phyloP scores from a whole-genome alignment of 1,140 invertebrate genomes.

The Rhynchophorus ferrugineus region DNA sequence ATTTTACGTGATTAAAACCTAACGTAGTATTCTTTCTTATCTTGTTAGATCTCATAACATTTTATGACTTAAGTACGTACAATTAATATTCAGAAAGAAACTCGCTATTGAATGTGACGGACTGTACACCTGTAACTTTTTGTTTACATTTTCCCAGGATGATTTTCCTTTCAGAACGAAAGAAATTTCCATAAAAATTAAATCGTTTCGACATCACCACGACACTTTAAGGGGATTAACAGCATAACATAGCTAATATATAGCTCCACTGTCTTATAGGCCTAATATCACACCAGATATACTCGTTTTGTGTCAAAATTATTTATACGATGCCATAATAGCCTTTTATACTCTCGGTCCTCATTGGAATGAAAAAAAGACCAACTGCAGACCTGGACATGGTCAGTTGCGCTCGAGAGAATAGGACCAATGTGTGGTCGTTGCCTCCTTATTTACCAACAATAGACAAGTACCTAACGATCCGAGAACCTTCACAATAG shows the following conservation, averaged over 20 bases:
- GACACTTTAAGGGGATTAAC: not conserved
- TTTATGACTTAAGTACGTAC: too few relatives aligned
- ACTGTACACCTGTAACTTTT: too few relatives aligned
- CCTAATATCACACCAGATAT: not conserved
- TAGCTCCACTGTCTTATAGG: not conserved
- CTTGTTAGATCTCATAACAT: too few relatives aligned
- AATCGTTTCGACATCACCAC: not conserved
- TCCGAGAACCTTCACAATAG: conserved; percentile 8
- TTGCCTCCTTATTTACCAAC: conserved; percentile 16
- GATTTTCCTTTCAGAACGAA: not conserved
- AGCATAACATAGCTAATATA: not conserved
- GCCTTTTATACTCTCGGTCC: conserved; percentile 10
- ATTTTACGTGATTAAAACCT: too few relatives aligned
- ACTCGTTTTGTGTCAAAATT: not conserved
- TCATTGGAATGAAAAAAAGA: conserved; percentile 3
- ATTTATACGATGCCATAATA: conserved; percentile 6
- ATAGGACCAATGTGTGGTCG: conserved; percentile 20
- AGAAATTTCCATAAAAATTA: not conserved
- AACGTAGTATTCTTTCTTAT: too few relatives aligned
- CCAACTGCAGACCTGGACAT: conserved; percentile 4
- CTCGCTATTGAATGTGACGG: too few relatives aligned
- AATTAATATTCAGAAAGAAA: too few relatives aligned
- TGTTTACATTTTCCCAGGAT: not conserved
- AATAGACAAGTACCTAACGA: conserved; percentile 12
- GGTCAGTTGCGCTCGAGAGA: conserved; percentile 16